Conservation (phyloP, 64 coral and sea anemone species). For the Montipora efflorescens region DNA sequence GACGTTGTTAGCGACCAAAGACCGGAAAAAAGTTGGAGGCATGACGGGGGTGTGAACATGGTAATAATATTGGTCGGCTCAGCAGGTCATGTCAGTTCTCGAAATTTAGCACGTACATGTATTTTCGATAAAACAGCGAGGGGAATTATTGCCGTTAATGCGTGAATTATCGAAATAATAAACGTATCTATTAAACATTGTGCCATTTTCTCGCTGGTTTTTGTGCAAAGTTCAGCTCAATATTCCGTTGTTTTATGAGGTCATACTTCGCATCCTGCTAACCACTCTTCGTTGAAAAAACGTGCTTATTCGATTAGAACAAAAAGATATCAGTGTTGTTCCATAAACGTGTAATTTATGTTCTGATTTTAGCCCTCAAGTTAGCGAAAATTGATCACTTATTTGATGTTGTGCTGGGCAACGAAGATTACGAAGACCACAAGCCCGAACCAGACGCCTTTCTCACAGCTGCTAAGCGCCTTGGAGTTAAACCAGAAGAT, state of each 20-base stretch:
- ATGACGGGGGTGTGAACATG: background rate
- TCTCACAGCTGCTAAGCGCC: slow-evolving; percentile 75
- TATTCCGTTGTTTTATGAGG: too few species aligned
- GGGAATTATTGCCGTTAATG: too few species aligned
- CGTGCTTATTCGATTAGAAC: background rate
- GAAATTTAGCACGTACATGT: slow-evolving; percentile 35
- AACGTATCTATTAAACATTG: background rate
- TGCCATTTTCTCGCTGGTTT: background rate
- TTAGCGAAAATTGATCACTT: slow-evolving; percentile 72
- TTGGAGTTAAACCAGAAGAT: slow-evolving; percentile 76
- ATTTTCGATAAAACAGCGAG: background rate
- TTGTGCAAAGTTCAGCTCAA: background rate
- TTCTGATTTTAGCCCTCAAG: slow-evolving; percentile 68
- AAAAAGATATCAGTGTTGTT: background rate
- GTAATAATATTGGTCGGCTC: background rate
- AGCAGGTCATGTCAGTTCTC: background rate
- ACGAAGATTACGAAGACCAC: slow-evolving; percentile 91
- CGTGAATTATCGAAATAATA: too few species aligned
- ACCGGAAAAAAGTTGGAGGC: background rate
- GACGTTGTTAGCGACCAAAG: background rate
- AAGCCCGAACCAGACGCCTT: slow-evolving; percentile 95
- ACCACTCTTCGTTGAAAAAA: too few species aligned
- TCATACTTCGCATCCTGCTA: too few species aligned
- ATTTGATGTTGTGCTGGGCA: slow-evolving; percentile 93
- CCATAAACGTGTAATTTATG: background rate